Evolutionary conservation across 2,797 vertebrate species (phyloP).

Genomic region (Pachyuromys duprasi): DNA sequence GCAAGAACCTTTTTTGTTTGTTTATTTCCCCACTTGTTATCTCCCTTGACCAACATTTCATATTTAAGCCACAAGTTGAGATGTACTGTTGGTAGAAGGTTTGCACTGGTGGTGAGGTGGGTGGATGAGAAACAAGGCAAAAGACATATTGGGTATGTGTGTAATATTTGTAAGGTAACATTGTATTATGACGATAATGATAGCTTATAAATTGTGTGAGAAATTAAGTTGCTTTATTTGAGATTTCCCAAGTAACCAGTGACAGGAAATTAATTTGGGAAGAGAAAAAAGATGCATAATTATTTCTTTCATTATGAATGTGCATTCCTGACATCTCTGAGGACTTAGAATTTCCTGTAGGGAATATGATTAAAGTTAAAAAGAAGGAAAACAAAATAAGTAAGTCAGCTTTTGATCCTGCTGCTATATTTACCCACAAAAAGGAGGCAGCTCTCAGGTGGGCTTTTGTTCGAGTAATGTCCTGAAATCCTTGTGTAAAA

Average conservation of each 20-base stretch:
- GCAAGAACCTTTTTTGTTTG: not conserved
- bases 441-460: slow-evolving; percentile 83
- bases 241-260: slow-evolving; percentile 58
- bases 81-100: not conserved
- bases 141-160: not conserved
- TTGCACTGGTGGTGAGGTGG: not conserved
- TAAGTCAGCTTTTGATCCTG: slow-evolving; percentile 78
- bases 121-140: not conserved
- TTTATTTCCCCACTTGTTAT: not conserved
- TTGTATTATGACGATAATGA: slow-evolving; percentile 33
- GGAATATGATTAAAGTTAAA: slow-evolving; percentile 82
- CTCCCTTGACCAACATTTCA: not conserved
- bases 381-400: slow-evolving; percentile 79
- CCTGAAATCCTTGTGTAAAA: slow-evolving; percentile 81
- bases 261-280: slow-evolving; percentile 67
- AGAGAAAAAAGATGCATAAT: slow-evolving; percentile 57
- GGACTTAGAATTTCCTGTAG: slow-evolving; percentile 72
- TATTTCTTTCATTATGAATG: slow-evolving; percentile 74
- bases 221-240: slow-evolving; percentile 60
- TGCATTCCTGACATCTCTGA: slow-evolving; percentile 76
- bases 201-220: slow-evolving; percentile 30
- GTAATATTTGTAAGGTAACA: slow-evolving; percentile 21
- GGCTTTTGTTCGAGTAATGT: slow-evolving; percentile 81
- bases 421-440: slow-evolving; percentile 82
- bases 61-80: slow-evolving; percentile 29